Evolutionary conservation across 1,140 invertebrate genomes (phyloP).

Genomic region (Bombus breviceps): DNA sequence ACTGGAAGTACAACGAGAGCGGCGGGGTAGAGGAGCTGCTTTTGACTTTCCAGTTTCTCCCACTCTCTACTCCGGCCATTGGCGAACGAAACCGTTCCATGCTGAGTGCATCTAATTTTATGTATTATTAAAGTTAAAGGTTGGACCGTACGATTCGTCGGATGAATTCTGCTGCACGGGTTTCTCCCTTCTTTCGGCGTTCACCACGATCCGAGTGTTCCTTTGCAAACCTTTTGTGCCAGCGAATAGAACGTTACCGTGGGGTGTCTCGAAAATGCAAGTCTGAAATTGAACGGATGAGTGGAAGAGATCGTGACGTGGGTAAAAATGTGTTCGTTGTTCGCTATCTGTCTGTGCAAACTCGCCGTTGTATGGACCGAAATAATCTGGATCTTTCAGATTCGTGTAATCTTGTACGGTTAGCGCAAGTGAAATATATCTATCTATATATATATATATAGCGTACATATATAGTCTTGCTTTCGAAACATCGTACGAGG

Average conservation of each 20-base stretch:
- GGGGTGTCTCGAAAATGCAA: not conserved
- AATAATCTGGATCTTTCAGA: not conserved
- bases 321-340: not conserved
- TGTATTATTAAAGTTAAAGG: not conserved
- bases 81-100: slow-evolving; percentile 8
- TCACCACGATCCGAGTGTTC: not conserved
- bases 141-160: not conserved
- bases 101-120: slow-evolving; percentile 29
- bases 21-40: not conserved
- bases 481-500: not conserved
- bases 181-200: not conserved
- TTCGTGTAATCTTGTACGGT: not conserved
- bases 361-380: not conserved
- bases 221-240: not conserved
- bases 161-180: no score
- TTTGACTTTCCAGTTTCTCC: slow-evolving; percentile 11
- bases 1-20: slow-evolving; percentile 36
- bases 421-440: not conserved
- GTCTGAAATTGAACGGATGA: not conserved
- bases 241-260: not conserved
- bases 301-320: not conserved
- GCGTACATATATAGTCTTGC: not conserved
- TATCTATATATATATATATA: no score
- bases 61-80: not conserved
- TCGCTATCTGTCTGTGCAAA: not conserved